phyloP scores from a whole-genome alignment of 92 coral and sea anemone genomes.

The Parazoanthus atlanticus region DNA sequence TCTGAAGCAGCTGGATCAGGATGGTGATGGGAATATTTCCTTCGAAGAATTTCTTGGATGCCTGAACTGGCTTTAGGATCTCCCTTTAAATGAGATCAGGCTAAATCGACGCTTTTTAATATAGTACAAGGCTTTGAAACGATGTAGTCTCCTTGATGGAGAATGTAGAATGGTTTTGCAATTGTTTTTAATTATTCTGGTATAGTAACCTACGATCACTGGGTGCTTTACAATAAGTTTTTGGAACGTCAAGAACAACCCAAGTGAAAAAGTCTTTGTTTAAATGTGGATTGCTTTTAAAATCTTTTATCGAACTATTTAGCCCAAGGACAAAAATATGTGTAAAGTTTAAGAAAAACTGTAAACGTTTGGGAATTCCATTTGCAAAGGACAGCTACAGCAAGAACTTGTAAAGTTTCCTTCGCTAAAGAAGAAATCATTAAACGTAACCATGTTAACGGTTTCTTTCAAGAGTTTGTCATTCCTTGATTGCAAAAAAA shows the following conservation, averaged over 20 bases:
- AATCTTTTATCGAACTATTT: no score
- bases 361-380: not conserved
- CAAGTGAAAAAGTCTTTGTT: no score
- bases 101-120: not conserved
- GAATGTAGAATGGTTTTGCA: not conserved
- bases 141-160: not conserved
- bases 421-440: no score
- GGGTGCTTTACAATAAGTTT: not conserved
- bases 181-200: not conserved
- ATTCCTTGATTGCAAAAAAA: not conserved
- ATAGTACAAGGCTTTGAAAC: not conserved
- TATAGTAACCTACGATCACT: not conserved
- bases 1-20: constrained; percentile 66
- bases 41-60: constrained; percentile 86
- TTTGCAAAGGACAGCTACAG: not conserved
- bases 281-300: no score
- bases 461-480: not conserved
- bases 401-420: not conserved
- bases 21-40: constrained; percentile 90
- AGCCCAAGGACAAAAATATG: not conserved
- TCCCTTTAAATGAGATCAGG: not conserved
- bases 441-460: not conserved
- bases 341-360: no score
- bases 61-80: constrained; percentile 58
- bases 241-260: not conserved